Evolutionary conservation across 2,113 vertebrate species (phyloP), one percentile per base, ranked within the genome.

Genomic region (Passer domesticus): DNA sequence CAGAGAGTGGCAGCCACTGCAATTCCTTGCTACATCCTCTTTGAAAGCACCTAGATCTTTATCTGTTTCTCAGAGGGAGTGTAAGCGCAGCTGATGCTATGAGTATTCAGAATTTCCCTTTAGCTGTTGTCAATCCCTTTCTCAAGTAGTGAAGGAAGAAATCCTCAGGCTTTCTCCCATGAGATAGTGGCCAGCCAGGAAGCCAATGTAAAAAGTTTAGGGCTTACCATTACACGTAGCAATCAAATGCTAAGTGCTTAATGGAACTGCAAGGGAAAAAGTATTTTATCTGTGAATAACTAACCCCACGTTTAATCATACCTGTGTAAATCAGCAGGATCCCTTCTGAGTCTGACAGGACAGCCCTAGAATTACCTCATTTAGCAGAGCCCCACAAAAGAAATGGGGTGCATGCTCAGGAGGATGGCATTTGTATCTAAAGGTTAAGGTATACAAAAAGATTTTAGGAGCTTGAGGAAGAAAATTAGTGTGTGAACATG

Each of bases 401-500:
- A 86, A 85, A 72, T 13, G 6, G 20, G 12, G 19, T 79, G 41
- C 68, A 44, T 70, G 24, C 59, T 96, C 58, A 79, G 72, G 87
- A 92, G 43, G 21, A 50, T 1, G 0, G 50, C 7, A 20, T 10
- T 67, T 97, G 31, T 87, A 66, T 66, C 50, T 2, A 1, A 49
- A 89, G 86, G 74, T 72, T 78, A 87, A 94, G 25, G 12, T 35
- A 43, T n/a, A 67, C 41, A 44, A 43, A 82, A 85, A n/a, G 55
- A 59, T 82, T 88, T 87, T 80, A 85, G 75, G 67, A 96, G 62
- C 52, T 50, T 87, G 66, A 95, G 31, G 76, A 81, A 92, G 67
- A 60, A 87, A 94, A 96, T 94, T 76, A 94, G 52, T 85, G 80
- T 81, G 69, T 72, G 86, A 89, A 66, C 73, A 90, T 83, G 80